Percentiles rank a stretch among this genome's conserved stretches.
phyloP scores from a whole-genome alignment of 2,113 vertebrate genomes.

The Herpailurus yagouaroundi region DNA sequence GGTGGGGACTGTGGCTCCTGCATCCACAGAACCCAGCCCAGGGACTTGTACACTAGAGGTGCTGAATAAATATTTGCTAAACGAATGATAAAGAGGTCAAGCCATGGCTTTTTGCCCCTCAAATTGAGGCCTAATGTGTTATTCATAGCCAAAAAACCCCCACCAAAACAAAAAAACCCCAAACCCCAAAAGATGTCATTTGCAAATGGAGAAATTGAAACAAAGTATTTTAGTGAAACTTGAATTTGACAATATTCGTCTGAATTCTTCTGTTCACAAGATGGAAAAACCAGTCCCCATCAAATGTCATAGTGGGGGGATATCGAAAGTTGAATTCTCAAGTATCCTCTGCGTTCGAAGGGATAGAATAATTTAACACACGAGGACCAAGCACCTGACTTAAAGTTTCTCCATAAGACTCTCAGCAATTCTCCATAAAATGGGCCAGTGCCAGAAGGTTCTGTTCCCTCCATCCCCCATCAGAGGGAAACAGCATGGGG shows the following conservation, averaged over 20 bases:
- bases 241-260: neutral
- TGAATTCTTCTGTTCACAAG: neutral
- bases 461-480: neutral
- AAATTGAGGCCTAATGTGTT: neutral
- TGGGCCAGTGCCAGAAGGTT: neutral
- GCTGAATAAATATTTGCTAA: neutral
- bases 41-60: neutral
- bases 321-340: neutral
- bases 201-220: neutral
- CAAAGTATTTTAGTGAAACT: neutral
- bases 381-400: neutral
- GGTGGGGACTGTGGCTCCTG: neutral
- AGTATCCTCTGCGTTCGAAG: neutral
- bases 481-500: neutral
- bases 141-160: neutral
- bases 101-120: neutral
- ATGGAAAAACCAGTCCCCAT: neutral
- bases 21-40: neutral
- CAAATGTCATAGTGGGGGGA: neutral
- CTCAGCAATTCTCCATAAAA: neutral
- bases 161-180: neutral
- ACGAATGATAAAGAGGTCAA: neutral
- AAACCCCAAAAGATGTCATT: neutral
- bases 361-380: neutral
- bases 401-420: neutral